A percentile compares a stretch with the other conserved stretches of the same genome.
Evolutionary conservation across 2,888 invertebrate species (phyloP).

Genomic region (Rhaphigaster nebulosa): DNA sequence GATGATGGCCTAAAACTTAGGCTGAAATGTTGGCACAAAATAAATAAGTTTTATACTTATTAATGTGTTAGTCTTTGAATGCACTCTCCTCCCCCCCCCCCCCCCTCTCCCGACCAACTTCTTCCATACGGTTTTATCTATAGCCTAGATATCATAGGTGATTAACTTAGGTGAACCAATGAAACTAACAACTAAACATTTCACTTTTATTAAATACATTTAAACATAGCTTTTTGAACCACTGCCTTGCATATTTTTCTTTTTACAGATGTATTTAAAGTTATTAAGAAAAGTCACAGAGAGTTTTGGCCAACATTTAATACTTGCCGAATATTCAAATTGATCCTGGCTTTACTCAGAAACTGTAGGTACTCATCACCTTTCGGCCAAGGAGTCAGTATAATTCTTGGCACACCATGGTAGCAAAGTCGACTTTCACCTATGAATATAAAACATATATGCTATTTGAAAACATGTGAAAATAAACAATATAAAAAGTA

Average conservation of each 20-base stretch:
- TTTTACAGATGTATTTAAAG: neutral
- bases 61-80: too few species aligned
- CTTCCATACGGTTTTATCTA: too few species aligned
- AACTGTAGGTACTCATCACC: slow-evolving; percentile 69
- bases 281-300: neutral
- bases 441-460: neutral
- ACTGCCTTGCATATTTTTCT: neutral
- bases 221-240: neutral
- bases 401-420: slow-evolving; percentile 93
- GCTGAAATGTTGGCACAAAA: too few species aligned
- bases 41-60: too few species aligned
- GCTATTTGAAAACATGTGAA: neutral
- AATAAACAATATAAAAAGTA: too few species aligned
- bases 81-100: too few species aligned
- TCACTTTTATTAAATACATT: neutral
- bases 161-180: neutral
- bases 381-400: slow-evolving; percentile 69
- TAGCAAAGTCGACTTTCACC: slow-evolving; percentile 79
- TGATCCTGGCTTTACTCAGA: slow-evolving; percentile 83
- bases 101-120: too few species aligned
- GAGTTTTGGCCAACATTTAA: slow-evolving; percentile 54
- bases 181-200: neutral
- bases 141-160: neutral
- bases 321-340: slow-evolving; percentile 95
- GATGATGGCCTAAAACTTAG: too few species aligned